Base-by-base conservation (phyloP, 2,888 invertebrate species). In the Ommatoiulus sabulosus region DNA sequence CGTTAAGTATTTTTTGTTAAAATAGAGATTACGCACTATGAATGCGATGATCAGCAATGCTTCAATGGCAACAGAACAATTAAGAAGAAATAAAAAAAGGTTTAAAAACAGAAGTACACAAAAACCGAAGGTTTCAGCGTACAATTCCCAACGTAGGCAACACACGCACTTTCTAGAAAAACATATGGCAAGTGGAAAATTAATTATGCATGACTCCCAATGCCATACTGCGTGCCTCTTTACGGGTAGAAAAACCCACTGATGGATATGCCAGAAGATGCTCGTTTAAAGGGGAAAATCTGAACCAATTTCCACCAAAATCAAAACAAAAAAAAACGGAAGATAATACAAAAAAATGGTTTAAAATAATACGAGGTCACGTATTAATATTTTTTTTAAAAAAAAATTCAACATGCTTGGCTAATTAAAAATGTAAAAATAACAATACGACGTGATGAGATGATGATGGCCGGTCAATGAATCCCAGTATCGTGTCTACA, bases 351-450 rank as follows among this genome's bases (percentile, higher is more conserved):
- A 72, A 72, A 72, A 63, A 63, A 3, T 48, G 8, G 48, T 12
- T n/a, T 0, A 24, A 72, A 24, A 24, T 72, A 72, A 24, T 3
- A 24, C 63, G 24, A 24, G 72, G 72, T 12, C 24, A 72, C 72
- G 24, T 12, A 24, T 24, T 20, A 24, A 8, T 12, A 24, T 24
- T 20, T n/a, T 24, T 72, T 72, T 20, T 20, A 72, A 24, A 72
- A 72, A 72, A n/a, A 10, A n/a, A 10, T 72, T 72, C 5, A 8
- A 24, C 72, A 24, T 72, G 72, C 72, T 7, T 6, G 24, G 24
- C 72, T 72, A 72, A 72, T 72, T 72, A 72, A 72, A 72, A 24
- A 72, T 24, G 20, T 72, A 72, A 72, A 24, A 72, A n/a, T 15
- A 63, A 63, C 2, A 72, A 72, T 35, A 35, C 35, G 35, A 72